Evolutionary conservation across 2,797 vertebrate genomes (phyloP), one percentile per base, ranked within the genome.

Genomic region (Sparus aurata): DNA sequence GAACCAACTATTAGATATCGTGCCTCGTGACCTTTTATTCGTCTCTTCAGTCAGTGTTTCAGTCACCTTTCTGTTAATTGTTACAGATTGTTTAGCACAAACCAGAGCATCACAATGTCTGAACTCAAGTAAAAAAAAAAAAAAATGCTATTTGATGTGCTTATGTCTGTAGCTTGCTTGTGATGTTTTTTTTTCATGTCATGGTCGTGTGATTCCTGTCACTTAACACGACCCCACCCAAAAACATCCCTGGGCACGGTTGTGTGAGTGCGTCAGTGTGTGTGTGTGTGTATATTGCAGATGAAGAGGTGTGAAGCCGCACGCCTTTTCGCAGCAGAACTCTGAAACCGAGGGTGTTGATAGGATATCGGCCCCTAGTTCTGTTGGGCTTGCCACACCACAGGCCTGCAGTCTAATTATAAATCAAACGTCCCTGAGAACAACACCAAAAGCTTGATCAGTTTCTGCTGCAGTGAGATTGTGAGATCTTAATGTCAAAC

Each of bases 301-400:
- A 75, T 74, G 30, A 79, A 65, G 82, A 92, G 82, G 93, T 94
- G 94, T 92, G 87, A 94, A 94, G 89, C 90, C 90, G 1, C 93
- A 93, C 57, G 85, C 67, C 69, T 25, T 70, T 49, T 79, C 1
- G 1, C 46, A 79, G 74, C 79, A 76, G 38, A 84, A 75, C 47
- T 73, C 52, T 64, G 54, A 81, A 77, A 75, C 13, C 18, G 10
- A 80, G 79, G 78, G 77, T 85, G 86, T 78, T 55, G 38, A 6
- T 72, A 30, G 30, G 54, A 64, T 60, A 57, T 68, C 8, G 7
- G 30, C 58, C 82, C 45, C 60, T 52, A 38, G 18, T 55, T 23
- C 69, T 46, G 65, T n/a, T 69, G 15, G 45, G 76, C 68, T 27
- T 17, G 17, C 54, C 63, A 66, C 73, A 70, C 52, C 81, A 55